These are phyloP conservation scores for Chymomyza fuscimana DNA, from an alignment of 2,888 invertebrate species.

Conservation along the genomic window DNA sequence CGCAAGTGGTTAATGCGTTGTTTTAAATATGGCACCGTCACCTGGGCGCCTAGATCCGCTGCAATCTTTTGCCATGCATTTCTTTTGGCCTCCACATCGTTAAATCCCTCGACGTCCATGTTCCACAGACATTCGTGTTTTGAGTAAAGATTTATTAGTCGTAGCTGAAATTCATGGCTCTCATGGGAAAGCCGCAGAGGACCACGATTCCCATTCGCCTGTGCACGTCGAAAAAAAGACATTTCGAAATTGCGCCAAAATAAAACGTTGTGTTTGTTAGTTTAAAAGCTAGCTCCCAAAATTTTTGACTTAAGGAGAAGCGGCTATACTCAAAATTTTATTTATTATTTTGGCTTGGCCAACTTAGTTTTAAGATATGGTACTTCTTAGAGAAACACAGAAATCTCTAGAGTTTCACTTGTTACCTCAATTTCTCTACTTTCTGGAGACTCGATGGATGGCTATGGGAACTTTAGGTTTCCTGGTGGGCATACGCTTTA, in stretches of 20 bases:
- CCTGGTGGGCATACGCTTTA: too few relatives aligned
- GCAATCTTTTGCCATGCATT: slow-evolving; percentile 43
- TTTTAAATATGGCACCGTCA: slow-evolving; percentile 35
- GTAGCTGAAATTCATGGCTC: slow-evolving; percentile 39
- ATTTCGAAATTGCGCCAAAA: neutral
- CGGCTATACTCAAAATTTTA: neutral
- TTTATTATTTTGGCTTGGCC: too few relatives aligned
- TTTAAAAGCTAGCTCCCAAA: neutral
- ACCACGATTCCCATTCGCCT: slow-evolving; percentile 42
- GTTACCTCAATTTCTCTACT: too few relatives aligned
- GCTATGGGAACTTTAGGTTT: too few relatives aligned
- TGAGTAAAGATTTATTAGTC: slow-evolving; percentile 41
- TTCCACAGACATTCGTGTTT: slow-evolving; percentile 50
- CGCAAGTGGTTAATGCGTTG: slow-evolving; percentile 38
- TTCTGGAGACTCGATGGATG: too few relatives aligned
- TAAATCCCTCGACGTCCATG: slow-evolving; percentile 14
- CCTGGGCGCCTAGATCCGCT: slow-evolving; percentile 38
- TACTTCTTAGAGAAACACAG: too few relatives aligned
- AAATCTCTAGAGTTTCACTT: too few relatives aligned
- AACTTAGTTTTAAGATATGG: too few relatives aligned
- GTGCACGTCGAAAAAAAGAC: slow-evolving; percentile 29
- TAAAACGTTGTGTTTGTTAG: neutral
- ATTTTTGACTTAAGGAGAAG: neutral
- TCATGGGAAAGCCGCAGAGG: slow-evolving; percentile 43
- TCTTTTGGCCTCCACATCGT: slow-evolving; percentile 31